Evolutionary conservation across 2,888 invertebrate genomes (phyloP).

Genomic region (Aphidius colemani): DNA sequence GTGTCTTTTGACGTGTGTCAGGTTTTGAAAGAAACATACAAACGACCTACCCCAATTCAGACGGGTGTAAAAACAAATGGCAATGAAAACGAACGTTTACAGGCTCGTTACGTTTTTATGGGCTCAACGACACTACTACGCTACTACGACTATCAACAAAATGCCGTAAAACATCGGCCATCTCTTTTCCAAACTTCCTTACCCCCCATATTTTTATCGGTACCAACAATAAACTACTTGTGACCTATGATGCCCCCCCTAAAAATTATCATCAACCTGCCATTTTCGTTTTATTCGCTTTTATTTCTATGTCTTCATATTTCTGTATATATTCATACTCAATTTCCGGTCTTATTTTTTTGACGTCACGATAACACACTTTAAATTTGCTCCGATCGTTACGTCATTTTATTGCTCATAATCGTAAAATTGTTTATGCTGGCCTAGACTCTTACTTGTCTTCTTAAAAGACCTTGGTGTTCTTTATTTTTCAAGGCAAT

Average conservation of each 20-base stretch:
- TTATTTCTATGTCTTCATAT: conserved; percentile 39
- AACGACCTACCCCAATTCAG: conserved; percentile 57
- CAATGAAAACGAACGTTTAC: conserved; percentile 61
- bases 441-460: conserved; percentile 41
- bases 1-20: conserved; percentile 45
- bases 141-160: conserved; percentile 56
- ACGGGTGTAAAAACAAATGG: conserved; percentile 54
- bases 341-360: conserved; percentile 45
- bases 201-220: conserved; percentile 27
- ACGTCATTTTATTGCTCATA: conserved; percentile 59
- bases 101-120: conserved; percentile 62
- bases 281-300: conserved; percentile 38
- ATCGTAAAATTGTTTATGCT: conserved; percentile 60
- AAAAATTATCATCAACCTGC: conserved; percentile 6
- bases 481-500: no score
- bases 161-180: conserved; percentile 59
- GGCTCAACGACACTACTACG: conserved; percentile 57
- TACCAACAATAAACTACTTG: conserved; percentile 17
- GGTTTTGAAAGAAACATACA: conserved; percentile 33
- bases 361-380: conserved; percentile 46
- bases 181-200: conserved; percentile 28
- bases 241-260: conserved; percentile 2
- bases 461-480: conserved; percentile 34
- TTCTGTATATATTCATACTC: conserved; percentile 46
- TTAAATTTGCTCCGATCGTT: conserved; percentile 41